Evolutionary conservation across 2,888 invertebrate species (phyloP), one percentile per base, ranked within the genome.

Genomic region (Strigamia transsilvanica): DNA sequence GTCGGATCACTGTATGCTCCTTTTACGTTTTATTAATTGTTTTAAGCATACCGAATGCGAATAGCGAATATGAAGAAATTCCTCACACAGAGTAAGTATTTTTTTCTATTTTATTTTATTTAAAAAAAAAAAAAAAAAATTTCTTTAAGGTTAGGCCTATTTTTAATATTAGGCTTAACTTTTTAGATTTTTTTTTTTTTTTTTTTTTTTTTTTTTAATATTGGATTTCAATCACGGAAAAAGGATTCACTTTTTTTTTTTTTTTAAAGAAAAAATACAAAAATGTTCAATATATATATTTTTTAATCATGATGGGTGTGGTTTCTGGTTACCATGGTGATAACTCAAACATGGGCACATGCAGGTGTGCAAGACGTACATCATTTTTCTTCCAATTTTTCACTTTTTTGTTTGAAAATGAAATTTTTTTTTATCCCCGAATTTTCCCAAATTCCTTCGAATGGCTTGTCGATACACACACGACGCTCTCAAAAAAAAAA

Each of bases 1-100:
- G 61, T 61, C 61, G 61, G 61, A 61, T 61, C 61, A 61, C 23
- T 18, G 61, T 61, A 18, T 61, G 61, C 61, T 61, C 61, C 23
- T n/a, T 61, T 61, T 61, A 61, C 61, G 6, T 61, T 61, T 61
- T 61, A 61, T 61, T 61, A 61, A 61, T 61, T 61, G 10, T 61
- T 23, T 61, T 61, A 23, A 18, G 61, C 61, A 61, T 61, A 23
- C 61, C 61, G 2, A 2, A 61, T 61, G 61, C 61, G 61, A 61
- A 61, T 61, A 61, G 61, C 61, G 61, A 61, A 61, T 61, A 61
- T 18, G 61, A 23, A 23, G 61, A 61, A 61, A 61, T 61, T 21
- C 61, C 61, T 61, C 61, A 61, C 12, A 12, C 18, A 21, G 61
- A 61, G 61, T 61, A 61, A 61, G 61, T 61, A 23, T 18, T 15